A percentile compares a stretch with the other conserved stretches of the same genome.
phyloP scores from a whole-genome alignment of 2,888 invertebrate species.

The Mesorhabditis sp. region DNA sequence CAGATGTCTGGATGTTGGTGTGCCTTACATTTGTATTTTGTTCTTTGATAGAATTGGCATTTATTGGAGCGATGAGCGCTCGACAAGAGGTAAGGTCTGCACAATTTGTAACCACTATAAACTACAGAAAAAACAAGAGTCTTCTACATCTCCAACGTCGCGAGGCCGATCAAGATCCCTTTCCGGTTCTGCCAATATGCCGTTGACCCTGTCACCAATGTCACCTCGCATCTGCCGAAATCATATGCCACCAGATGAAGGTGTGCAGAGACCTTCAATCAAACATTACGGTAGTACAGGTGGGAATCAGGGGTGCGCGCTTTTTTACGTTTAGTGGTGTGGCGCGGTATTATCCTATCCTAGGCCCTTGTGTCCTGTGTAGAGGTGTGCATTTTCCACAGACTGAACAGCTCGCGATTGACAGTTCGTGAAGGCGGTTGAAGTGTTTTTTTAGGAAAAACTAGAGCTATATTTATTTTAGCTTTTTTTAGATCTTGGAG shows the following conservation, averaged over 20 bases:
- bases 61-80: constrained; percentile 48
- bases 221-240: constrained; percentile 38
- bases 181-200: constrained; percentile 7
- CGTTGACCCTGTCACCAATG: constrained; percentile 24
- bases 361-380: constrained; percentile 8
- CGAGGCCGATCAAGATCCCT: constrained; percentile 4
- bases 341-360: constrained; percentile 4
- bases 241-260: constrained; percentile 33
- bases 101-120: constrained; percentile 1
- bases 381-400: constrained; percentile 6
- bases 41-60: constrained; percentile 50
- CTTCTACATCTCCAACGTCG: neutral
- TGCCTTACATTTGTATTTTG: constrained; percentile 53
- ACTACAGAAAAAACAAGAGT: neutral
- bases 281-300: constrained; percentile 34
- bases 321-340: constrained; percentile 19
- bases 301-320: constrained; percentile 33
- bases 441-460: no score
- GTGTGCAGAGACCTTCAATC: constrained; percentile 14
- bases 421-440: no score
- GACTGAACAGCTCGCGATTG: neutral
- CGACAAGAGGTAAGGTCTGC: constrained; percentile 7
- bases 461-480: no score
- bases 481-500: neutral
- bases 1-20: constrained; percentile 51